Evolutionary conservation across 1,140 invertebrate species (phyloP), one percentile per base, ranked within the genome.

Genomic region (Drosophila prosaltans): DNA sequence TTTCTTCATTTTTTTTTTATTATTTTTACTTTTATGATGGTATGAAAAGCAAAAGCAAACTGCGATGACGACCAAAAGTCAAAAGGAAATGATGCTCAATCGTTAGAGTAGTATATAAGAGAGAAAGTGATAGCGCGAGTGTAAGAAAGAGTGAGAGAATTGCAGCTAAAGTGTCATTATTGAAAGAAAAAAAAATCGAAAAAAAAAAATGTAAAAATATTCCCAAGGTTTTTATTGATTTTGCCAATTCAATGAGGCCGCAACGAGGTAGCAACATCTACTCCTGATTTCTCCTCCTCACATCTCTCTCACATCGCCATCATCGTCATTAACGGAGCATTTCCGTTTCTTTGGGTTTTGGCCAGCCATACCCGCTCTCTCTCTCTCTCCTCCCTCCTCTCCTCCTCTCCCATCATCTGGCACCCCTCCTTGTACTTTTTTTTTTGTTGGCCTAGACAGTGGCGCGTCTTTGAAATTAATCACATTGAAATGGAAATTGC

Each of bases 401-500:
- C 0, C 39, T 11, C 10, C 39, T 40, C 39, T 30, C 16, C 16
- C 16, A 30, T 30, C 2, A 1, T 40, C 7, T 11, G 10, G 11
- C 9, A 40, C 9, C 39, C 39, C 39, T 11, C 11, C 41, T 43
- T 43, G 41, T n/a, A n/a, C 41, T n/a, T 16, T 16, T 16, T n/a
- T 43, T 43, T 43, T n/a, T 3, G 41, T n/a, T 43, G n/a, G 41
- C 41, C 41, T 43, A 43, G 41, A 43, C 41, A 43, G 41, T n/a
- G 10, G 3, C n/a, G 41, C 62, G 68, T 58, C 80, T 80, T 74
- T 72, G 66, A 82, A 88, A 88, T 86, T 82, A 88, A 86, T 88
- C 83, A 72, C 79, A 82, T 82, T 82, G 64, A 71, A 77, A 88
- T 88, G 71, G 81, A 85, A 83, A 85, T 82, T 74, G 82, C 83